phyloP scores from a whole-genome alignment of 1,140 invertebrate genomes.

The Aphaenogaster rudis region DNA sequence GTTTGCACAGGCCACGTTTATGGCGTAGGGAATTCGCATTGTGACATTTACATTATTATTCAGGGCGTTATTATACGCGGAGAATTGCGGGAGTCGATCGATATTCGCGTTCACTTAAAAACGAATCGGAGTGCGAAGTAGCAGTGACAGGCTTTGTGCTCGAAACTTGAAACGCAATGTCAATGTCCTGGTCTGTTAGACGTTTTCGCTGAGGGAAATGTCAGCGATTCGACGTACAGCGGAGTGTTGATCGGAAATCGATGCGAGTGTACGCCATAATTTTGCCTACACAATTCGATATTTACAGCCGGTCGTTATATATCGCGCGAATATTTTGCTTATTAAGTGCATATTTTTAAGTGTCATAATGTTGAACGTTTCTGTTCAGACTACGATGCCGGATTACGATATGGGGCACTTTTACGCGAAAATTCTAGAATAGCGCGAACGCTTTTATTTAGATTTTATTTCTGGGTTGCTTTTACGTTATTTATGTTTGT shows the following conservation, averaged over 20 bases:
- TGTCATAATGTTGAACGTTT: not conserved
- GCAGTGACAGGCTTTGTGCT: not conserved
- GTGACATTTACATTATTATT: slow-evolving; percentile 51
- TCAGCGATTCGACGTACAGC: slow-evolving; percentile 14
- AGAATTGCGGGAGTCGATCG: slow-evolving; percentile 14
- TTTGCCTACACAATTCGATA: not conserved
- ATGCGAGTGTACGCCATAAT: slow-evolving; percentile 20
- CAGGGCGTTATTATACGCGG: slow-evolving; percentile 41
- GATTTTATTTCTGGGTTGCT: not conserved
- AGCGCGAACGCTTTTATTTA: slow-evolving; percentile 7
- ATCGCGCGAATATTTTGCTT: not conserved
- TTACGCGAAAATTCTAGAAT: not conserved
- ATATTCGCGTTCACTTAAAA: slow-evolving; percentile 19
- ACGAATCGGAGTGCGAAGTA: slow-evolving; percentile 27
- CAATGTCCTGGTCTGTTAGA: slow-evolving; percentile 31
- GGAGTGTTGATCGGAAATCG: slow-evolving; percentile 34
- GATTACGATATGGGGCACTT: not conserved
- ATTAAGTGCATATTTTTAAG: not conserved
- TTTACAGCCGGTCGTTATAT: slow-evolving; percentile 28
- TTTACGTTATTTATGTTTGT: slow-evolving; percentile 17
- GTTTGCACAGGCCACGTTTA: slow-evolving; percentile 15
- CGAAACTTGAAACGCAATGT: slow-evolving; percentile 41
- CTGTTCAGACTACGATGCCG: not conserved
- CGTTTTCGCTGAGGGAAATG: slow-evolving; percentile 40
- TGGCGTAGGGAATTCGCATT: slow-evolving; percentile 21